These are phyloP conservation scores for Smittia aterrima DNA, from an alignment of 2,888 invertebrate species.

Conservation along the genomic window DNA sequence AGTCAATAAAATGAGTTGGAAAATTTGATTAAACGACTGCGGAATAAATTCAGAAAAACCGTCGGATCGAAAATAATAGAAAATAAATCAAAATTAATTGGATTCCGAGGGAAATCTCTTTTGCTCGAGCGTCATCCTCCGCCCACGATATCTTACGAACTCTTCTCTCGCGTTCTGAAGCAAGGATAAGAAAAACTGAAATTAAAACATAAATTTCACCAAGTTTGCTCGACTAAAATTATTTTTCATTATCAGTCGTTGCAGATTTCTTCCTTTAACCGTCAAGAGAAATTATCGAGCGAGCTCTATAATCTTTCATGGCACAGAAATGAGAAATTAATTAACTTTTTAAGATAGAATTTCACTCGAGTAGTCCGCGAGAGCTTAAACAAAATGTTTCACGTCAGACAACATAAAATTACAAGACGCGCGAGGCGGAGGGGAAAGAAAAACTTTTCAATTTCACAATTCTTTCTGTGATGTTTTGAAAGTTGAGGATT, in stretches of 20 bases:
- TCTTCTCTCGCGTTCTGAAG: not conserved
- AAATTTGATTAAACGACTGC: not conserved
- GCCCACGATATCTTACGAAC: not conserved
- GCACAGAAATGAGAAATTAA: constrained; percentile 26
- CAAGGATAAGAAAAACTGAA: not conserved
- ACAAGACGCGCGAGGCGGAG: not conserved
- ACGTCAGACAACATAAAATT: constrained; percentile 1
- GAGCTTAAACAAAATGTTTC: constrained; percentile 6
- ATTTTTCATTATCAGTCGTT: constrained; percentile 10
- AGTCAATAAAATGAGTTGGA: constrained; percentile 8
- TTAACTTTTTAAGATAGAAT: constrained; percentile 17
- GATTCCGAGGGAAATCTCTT: not conserved
- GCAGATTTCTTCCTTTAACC: constrained; percentile 1
- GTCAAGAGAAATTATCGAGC: not conserved
- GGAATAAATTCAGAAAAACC: not conserved
- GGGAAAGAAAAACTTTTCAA: constrained; percentile 17
- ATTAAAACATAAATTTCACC: not conserved
- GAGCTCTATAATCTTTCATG: not conserved
- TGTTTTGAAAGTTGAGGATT: not conserved
- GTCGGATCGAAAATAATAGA: not conserved
- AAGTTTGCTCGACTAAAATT: not conserved
- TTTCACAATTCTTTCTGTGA: not conserved
- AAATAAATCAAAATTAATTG: constrained; percentile 14
- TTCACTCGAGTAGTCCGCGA: not conserved
- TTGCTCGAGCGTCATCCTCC: not conserved